Conservation (phyloP, 2,888 invertebrate genomes). For the Siphonodentalium dalli region DNA sequence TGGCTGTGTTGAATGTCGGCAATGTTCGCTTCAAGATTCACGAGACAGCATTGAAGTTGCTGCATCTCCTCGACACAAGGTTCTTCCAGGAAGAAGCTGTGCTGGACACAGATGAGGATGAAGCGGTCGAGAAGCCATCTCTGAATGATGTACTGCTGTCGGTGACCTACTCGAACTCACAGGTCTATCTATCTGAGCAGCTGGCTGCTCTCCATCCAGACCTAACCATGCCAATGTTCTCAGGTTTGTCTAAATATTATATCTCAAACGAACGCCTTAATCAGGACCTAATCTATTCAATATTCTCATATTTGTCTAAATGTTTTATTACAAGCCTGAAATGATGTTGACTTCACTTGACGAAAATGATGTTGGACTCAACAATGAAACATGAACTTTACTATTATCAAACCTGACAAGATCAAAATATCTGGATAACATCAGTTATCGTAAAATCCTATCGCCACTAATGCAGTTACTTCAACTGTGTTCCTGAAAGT, state of each 20-base stretch:
- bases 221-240: slow-evolving; percentile 99
- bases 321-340: no score
- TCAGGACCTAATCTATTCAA: no score
- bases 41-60: slow-evolving; percentile 90
- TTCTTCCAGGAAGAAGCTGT: slow-evolving; percentile 79
- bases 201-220: slow-evolving; percentile 94
- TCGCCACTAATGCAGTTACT: no score
- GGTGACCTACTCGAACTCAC: slow-evolving; percentile 88
- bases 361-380: no score
- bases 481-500: no score
- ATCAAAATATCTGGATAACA: no score
- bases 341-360: no score
- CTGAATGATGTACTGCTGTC: slow-evolving; percentile 78
- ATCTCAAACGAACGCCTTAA: no score
- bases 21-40: slow-evolving; percentile 91
- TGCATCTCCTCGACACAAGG: slow-evolving; percentile 89
- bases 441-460: no score
- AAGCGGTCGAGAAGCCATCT: slow-evolving; percentile 59
- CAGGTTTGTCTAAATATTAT: slow-evolving; percentile 81
- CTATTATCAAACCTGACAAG: no score
- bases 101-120: slow-evolving; percentile 55
- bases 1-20: slow-evolving; percentile 94
- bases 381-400: no score
- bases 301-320: no score
- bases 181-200: slow-evolving; percentile 89